Evolutionary conservation across 1,140 invertebrate genomes (phyloP).

Genomic region (Epicauta chinensis): DNA sequence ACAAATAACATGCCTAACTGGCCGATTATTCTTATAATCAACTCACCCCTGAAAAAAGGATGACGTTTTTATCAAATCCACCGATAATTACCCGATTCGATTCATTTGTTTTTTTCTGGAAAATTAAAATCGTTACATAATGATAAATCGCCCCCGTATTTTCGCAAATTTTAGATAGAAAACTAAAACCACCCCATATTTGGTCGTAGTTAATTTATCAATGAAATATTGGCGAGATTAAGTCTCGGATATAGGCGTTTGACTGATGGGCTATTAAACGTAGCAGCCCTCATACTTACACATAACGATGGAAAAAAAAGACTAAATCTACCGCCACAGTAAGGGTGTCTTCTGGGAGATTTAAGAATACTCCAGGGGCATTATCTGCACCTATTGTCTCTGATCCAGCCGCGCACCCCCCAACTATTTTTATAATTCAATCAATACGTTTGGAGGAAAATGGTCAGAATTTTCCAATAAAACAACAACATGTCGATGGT

Average conservation of each 20-base stretch:
- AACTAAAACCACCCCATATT: neutral
- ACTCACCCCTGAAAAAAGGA: too few relatives aligned
- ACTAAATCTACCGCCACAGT: constrained; percentile 18
- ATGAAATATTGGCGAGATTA: constrained; percentile 19
- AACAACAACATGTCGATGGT: constrained; percentile 18
- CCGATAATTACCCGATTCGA: too few relatives aligned
- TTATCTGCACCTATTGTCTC: neutral
- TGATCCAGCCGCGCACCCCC: too few relatives aligned
- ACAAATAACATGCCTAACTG: too few relatives aligned
- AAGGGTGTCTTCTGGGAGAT: constrained; percentile 11
- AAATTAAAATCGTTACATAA: too few relatives aligned
- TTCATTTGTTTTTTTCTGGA: too few relatives aligned
- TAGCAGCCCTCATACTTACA: neutral
- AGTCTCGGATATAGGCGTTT: constrained; percentile 17
- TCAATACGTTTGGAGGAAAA: neutral
- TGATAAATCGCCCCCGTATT: too few relatives aligned
- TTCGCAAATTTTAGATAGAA: too few relatives aligned
- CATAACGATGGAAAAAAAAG: neutral
- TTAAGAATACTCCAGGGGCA: constrained; percentile 9
- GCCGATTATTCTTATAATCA: too few relatives aligned
- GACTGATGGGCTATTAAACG: constrained; percentile 23
- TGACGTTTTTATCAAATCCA: too few relatives aligned
- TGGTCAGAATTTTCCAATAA: too few relatives aligned
- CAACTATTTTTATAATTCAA: neutral
- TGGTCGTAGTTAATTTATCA: constrained; percentile 12